A percentile compares a stretch with the other conserved stretches of the same genome.
Conservation (phyloP, 2,888 invertebrate genomes). For the Acronicta alni region DNA sequence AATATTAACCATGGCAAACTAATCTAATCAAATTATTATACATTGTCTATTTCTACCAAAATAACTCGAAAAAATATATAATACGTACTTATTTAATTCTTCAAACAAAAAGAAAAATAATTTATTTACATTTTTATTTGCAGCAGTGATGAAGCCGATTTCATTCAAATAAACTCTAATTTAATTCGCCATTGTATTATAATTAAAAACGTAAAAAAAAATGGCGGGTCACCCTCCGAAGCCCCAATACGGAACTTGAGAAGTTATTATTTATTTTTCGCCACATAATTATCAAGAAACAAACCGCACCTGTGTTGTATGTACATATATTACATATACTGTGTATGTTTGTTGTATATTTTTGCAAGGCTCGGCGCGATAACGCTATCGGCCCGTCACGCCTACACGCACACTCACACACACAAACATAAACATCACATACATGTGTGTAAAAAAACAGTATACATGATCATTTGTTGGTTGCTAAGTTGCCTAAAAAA, state of each 20-base stretch:
- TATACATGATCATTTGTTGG: slow-evolving; percentile 64
- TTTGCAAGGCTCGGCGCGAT: slow-evolving; percentile 86
- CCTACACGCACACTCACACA: slow-evolving; percentile 77
- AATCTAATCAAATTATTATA: too few species aligned
- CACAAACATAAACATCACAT: slow-evolving; percentile 41
- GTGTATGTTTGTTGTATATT: slow-evolving; percentile 85
- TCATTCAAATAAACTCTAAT: slow-evolving; percentile 3
- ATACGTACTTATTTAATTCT: too few species aligned
- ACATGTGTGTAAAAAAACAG: slow-evolving; percentile 55
- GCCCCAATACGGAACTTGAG: slow-evolving; percentile 57
- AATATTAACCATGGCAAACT: too few species aligned
- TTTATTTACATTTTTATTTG: too few species aligned
- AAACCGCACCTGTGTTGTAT: slow-evolving; percentile 64
- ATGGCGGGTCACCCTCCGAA: slow-evolving; percentile 44
- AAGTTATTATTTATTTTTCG: slow-evolving; percentile 63
- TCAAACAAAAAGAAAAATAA: too few species aligned
- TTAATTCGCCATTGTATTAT: slow-evolving; percentile 21
- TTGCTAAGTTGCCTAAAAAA: slow-evolving; percentile 79
- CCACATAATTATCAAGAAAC: slow-evolving; percentile 66
- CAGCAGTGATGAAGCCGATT: too few species aligned
- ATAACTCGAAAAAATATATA: too few species aligned
- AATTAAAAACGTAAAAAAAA: slow-evolving; percentile 21
- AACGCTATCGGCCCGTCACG: slow-evolving; percentile 84
- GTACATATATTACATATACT: slow-evolving; percentile 50
- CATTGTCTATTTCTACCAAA: too few species aligned